These are phyloP conservation scores for Notodonta ziczac DNA, from an alignment of 2,888 invertebrate species.

Conservation along the genomic window DNA sequence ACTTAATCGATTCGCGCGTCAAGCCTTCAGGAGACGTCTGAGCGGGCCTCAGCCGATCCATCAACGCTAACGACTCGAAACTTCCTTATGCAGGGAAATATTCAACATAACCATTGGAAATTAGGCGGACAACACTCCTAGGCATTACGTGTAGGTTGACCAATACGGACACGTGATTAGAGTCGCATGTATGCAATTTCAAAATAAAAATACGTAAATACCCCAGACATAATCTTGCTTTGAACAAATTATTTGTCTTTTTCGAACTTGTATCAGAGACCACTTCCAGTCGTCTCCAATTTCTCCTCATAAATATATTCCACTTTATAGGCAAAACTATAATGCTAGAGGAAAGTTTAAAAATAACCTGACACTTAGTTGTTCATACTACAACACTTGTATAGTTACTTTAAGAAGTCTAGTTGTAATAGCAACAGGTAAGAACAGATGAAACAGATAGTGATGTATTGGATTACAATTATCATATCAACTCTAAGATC, in stretches of 20 bases:
- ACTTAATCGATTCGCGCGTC: slow-evolving; percentile 77
- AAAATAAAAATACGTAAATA: too few species aligned
- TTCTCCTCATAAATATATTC: too few species aligned
- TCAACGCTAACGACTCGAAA: slow-evolving; percentile 62
- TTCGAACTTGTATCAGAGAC: too few species aligned
- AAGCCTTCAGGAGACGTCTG: slow-evolving; percentile 58
- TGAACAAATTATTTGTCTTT: too few species aligned
- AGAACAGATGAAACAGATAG: slow-evolving; percentile 59
- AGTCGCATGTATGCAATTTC: too few species aligned
- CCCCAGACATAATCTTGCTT: too few species aligned
- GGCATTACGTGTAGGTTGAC: slow-evolving; percentile 46
- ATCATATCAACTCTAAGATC: slow-evolving; percentile 73
- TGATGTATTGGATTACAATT: slow-evolving; percentile 76
- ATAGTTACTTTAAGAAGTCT: slow-evolving; percentile 7
- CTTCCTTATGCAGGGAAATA: slow-evolving; percentile 55
- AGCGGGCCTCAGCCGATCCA: slow-evolving; percentile 56
- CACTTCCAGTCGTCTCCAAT: too few species aligned
- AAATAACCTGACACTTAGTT: too few species aligned
- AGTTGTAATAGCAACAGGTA: slow-evolving; percentile 45
- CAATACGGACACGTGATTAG: slow-evolving; percentile 31
- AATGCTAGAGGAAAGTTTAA: too few species aligned
- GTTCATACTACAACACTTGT: too few species aligned
- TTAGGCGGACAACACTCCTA: slow-evolving; percentile 46
- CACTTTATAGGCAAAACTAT: too few species aligned
- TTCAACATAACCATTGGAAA: slow-evolving; percentile 48